A percentile compares a stretch with the other conserved stretches of the same genome.
Evolutionary conservation across 2,113 vertebrate species (phyloP).

Genomic region (Zingel zingel): DNA sequence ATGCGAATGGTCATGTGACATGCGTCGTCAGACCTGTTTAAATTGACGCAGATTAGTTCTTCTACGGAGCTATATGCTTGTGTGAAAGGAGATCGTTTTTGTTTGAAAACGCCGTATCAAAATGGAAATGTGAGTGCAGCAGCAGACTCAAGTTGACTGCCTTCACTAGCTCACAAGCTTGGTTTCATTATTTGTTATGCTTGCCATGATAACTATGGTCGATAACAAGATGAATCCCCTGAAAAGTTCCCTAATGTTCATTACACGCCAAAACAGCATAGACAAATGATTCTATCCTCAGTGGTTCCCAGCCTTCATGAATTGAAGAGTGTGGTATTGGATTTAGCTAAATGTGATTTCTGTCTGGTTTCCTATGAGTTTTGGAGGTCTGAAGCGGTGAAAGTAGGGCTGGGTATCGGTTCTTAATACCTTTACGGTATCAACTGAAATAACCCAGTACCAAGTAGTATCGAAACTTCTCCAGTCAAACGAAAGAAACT

Average conservation of each 20-base stretch:
- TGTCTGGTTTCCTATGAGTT: background rate
- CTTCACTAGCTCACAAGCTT: conserved; percentile 21
- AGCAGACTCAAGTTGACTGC: background rate
- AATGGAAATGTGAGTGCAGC: background rate
- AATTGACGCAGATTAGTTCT: no score
- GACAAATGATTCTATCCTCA: background rate
- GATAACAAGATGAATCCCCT: background rate
- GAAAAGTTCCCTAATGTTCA: background rate
- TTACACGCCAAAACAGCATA: background rate
- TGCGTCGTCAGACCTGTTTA: no score
- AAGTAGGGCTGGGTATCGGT: no score
- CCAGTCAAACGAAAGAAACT: no score
- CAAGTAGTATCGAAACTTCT: no score
- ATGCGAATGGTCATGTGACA: no score
- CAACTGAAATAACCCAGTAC: no score
- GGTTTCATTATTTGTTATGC: background rate
- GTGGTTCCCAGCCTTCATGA: background rate
- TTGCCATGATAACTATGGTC: background rate
- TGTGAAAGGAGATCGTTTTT: no score
- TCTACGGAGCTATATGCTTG: no score
- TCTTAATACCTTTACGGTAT: no score
- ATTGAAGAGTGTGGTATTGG: background rate
- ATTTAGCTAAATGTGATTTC: background rate
- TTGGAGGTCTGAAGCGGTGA: background rate
- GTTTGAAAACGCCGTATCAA: no score